Conservation (phyloP, 2,797 vertebrate genomes). For the Babyrousa celebensis region DNA sequence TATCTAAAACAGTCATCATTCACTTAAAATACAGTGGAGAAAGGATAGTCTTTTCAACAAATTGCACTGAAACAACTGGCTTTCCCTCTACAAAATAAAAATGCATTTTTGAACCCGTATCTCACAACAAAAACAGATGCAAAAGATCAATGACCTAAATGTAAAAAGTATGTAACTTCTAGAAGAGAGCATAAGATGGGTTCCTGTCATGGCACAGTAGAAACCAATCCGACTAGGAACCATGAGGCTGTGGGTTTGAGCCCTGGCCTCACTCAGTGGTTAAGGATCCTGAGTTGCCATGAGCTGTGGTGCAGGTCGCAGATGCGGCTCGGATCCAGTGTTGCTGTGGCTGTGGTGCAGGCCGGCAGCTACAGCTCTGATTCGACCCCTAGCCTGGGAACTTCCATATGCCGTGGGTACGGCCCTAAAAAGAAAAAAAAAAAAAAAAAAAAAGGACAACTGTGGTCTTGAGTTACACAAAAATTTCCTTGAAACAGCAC, state of each 20-base stretch:
- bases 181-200: not conserved
- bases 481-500: slow-evolving; percentile 37
- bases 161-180: not conserved
- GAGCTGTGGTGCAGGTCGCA: too few species aligned
- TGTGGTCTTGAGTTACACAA: not conserved
- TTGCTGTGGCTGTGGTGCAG: too few species aligned
- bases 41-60: slow-evolving; percentile 20
- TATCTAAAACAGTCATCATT: slow-evolving; percentile 52
- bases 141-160: slow-evolving; percentile 36
- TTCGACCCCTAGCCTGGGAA: too few species aligned
- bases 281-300: too few species aligned
- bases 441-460: not conserved
- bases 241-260: too few species aligned
- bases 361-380: too few species aligned
- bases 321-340: too few species aligned
- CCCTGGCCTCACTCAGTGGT: too few species aligned
- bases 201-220: too few species aligned
- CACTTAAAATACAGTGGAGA: slow-evolving; percentile 25
- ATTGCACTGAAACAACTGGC: not conserved
- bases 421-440: too few species aligned
- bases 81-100: not conserved
- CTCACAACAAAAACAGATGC: not conserved
- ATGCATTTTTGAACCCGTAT: not conserved
- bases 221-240: too few species aligned
- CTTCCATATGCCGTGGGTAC: too few species aligned